Evolutionary conservation across 2,888 invertebrate genomes (phyloP), one percentile per base, ranked within the genome.

Genomic region (Macrosiphum euphorbiae): DNA sequence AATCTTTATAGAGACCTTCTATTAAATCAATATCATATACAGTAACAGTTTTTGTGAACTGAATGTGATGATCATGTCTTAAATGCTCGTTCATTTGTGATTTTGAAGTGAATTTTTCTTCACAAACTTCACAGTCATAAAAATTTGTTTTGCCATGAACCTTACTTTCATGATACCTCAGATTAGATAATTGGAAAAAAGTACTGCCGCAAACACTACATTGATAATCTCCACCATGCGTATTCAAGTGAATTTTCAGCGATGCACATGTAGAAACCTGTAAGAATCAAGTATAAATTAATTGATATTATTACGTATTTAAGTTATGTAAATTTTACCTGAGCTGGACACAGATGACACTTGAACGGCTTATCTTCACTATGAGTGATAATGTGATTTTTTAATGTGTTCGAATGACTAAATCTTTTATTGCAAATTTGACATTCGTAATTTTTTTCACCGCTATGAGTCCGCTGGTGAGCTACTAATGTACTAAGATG

Each of bases 281-380:
- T 26, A 85, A 93, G 2, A 90, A 26, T 26, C 28, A 85, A 90
- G 20, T 50, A 50, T 90, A 67, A 88, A 44, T 88, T 44, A 20
- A 52, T 78, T 92, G 20, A 20, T 87, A n/a, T 44, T 24, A 67
- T 24, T 61, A 89, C 0, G 0, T 11, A 24, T 28, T 61, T 5
- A 20, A 41, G 47, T 3, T 55, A 47, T 35, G 11, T 1, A 44
- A 5, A 28, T 58, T 44, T 50, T 94, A 94, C 94, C 52, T 94
- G 92, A 24, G 58, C 92, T 20, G 94, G 94, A 86, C 94, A 94
- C 0, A 89, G 78, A 78, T 94, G 58, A 55, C 94, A 94, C 24
- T 92, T 92, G 8, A 78, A 94, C 28, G 94, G 92, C 41, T 92
- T 94, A 55, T 92, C 89, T 41, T 52, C 89, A 47, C 84, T 90